Conservation (phyloP, 1,140 invertebrate species). For the Popillia japonica region DNA sequence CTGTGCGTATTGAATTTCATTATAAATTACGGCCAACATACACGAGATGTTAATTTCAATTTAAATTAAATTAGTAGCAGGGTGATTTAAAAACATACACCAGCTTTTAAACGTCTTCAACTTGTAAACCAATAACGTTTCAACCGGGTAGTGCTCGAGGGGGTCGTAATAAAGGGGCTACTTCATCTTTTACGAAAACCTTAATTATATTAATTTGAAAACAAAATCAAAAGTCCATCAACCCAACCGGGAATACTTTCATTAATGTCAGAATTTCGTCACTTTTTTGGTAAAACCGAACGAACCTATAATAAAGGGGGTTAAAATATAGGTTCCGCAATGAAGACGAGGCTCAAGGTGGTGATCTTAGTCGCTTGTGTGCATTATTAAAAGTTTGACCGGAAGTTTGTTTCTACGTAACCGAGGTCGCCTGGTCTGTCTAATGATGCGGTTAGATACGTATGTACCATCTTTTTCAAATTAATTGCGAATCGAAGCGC, state of each 20-base stretch:
- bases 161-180: neutral
- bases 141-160: neutral
- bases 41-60: constrained; percentile 1
- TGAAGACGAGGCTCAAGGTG: neutral
- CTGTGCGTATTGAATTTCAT: neutral
- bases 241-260: constrained; percentile 16
- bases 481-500: too few relatives aligned
- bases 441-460: neutral
- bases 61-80: neutral
- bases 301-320: constrained; percentile 11
- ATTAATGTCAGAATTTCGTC: constrained; percentile 32
- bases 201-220: constrained; percentile 30
- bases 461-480: too few relatives aligned
- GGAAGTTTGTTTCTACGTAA: constrained; percentile 1
- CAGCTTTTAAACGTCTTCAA: neutral
- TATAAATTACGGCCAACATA: neutral
- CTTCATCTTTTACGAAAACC: neutral
- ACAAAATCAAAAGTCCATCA: constrained; percentile 35
- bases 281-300: constrained; percentile 26
- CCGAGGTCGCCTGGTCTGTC: neutral
- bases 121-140: neutral
- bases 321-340: constrained; percentile 21
- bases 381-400: constrained; percentile 16
- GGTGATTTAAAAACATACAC: neutral
- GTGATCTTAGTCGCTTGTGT: neutral